These are phyloP conservation scores for Decapterus maruadsi DNA, from an alignment of 2,797 vertebrate species.

Conservation along the genomic window DNA sequence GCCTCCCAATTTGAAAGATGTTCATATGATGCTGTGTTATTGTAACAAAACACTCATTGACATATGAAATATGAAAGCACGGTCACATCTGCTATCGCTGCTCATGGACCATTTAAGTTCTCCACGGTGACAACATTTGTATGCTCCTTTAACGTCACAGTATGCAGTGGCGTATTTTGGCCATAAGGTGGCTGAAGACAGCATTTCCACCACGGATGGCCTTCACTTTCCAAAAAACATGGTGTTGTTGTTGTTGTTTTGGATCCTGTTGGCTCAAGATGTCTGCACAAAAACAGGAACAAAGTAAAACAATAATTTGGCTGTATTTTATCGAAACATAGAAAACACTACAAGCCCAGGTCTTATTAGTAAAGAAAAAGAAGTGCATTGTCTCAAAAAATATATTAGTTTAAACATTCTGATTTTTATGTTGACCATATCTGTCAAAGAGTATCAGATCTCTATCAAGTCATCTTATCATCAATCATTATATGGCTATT, in stretches of 20 bases:
- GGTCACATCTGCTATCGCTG: not conserved
- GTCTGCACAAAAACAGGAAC: too few species aligned
- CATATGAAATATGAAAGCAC: not conserved
- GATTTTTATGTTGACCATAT: too few species aligned
- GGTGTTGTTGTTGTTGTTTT: too few species aligned
- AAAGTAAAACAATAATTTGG: not conserved
- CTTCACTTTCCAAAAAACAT: not conserved
- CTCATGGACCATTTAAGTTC: not conserved
- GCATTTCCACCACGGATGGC: not conserved
- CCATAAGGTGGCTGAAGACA: not conserved
- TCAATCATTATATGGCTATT: too few species aligned
- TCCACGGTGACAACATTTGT: not conserved
- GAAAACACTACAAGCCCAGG: not conserved
- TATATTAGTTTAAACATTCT: too few species aligned
- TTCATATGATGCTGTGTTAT: not conserved
- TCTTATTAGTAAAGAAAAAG: too few species aligned
- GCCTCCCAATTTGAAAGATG: not conserved
- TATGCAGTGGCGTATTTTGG: not conserved
- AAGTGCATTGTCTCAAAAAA: not conserved
- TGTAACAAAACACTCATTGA: not conserved
- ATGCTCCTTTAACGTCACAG: not conserved
- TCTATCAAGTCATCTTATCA: too few species aligned
- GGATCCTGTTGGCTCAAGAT: too few species aligned
- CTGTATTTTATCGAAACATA: not conserved
- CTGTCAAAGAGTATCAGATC: too few species aligned